Base-by-base conservation (phyloP, 2,888 invertebrate genomes). In the Sepioteuthis lessoniana region DNA sequence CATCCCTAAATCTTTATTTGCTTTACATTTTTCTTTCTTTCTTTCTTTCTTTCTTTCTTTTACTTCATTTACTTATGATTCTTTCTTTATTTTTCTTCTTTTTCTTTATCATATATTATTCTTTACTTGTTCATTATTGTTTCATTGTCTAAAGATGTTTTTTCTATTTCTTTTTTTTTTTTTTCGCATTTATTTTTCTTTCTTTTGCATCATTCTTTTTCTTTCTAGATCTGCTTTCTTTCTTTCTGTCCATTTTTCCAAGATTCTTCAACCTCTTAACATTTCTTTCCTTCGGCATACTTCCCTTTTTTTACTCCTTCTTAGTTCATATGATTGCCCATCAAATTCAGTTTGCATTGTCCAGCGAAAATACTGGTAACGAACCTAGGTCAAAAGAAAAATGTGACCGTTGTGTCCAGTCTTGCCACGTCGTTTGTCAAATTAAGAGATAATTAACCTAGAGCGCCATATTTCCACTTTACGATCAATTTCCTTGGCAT, bases 281-380 rank as follows among this genome's bases (percentile, higher is more conserved):
- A 3, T 31, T 21, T 19, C 46, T 55, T 47, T 93, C 19, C 31
- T 50, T 2, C 38, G 19, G 4, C 91, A 21, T 91, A 21, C 37
- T 38, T 8, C 13, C 37, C 37, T 37, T 47, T 28, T 37, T 35
- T 31, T 90, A 16, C 16, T 35, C 19, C 31, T 90, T 55, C 50
- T 55, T 90, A 90, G 28, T 21, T 16, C n/a, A 3, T 19, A 94
- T 98, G 99, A 95, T 98, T 98, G 98, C 99, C 97, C 99, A 98
- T 95, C 98, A 98, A 96, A 98, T 99, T 97, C 95, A 96, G 91
- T 95, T 96, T 94, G 95, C 96, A 94, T 94, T 95, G 42, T 94
- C 91, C 90, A 93, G 47, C 38, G 21, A 92, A 94, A 94, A 94
- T 95, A 94, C 28, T 94, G 94, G 93, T 95, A 94, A 90, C 94